phyloP scores from a whole-genome alignment of 64 coral and sea anemone genomes.

The Astreopora myriophthalma region DNA sequence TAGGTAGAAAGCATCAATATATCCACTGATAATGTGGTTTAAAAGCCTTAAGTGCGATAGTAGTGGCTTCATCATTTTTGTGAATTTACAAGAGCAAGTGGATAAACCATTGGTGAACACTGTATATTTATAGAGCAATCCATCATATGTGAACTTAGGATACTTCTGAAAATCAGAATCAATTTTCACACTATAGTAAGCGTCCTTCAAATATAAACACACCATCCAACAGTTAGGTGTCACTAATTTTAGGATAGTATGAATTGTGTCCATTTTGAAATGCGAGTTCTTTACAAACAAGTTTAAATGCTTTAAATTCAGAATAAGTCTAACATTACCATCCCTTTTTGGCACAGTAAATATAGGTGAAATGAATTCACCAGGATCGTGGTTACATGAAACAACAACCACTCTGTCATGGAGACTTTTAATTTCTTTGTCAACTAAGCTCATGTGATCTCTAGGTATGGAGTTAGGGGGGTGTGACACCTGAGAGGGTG shows the following conservation, averaged over 20 bases:
- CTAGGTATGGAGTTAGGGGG: constrained; percentile 12
- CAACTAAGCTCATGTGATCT: neutral
- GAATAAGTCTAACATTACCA: constrained; percentile 24
- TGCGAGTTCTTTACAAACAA: neutral
- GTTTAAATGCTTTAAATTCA: constrained; percentile 37
- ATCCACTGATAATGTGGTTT: constrained; percentile 47
- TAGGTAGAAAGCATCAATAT: constrained; percentile 66
- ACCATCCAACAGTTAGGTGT: constrained; percentile 51
- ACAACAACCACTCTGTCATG: neutral
- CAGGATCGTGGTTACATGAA: constrained; percentile 9
- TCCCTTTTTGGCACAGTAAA: constrained; percentile 42
- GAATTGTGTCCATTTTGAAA: constrained; percentile 51
- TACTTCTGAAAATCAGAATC: constrained; percentile 31
- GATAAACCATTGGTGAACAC: constrained; percentile 33
- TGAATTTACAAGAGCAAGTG: neutral
- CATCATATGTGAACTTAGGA: neutral
- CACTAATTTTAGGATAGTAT: neutral
- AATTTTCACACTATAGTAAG: constrained; percentile 18
- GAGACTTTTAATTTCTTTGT: constrained; percentile 11
- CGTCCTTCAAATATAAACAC: constrained; percentile 30
- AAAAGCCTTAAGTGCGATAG: neutral
- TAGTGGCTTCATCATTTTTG: constrained; percentile 44
- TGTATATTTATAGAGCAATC: constrained; percentile 3
- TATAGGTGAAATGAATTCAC: constrained; percentile 55
- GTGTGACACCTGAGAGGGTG: neutral